Evolutionary conservation across 2,888 invertebrate genomes (phyloP), one percentile per base, ranked within the genome.

Genomic region (Serrognathus titanus): DNA sequence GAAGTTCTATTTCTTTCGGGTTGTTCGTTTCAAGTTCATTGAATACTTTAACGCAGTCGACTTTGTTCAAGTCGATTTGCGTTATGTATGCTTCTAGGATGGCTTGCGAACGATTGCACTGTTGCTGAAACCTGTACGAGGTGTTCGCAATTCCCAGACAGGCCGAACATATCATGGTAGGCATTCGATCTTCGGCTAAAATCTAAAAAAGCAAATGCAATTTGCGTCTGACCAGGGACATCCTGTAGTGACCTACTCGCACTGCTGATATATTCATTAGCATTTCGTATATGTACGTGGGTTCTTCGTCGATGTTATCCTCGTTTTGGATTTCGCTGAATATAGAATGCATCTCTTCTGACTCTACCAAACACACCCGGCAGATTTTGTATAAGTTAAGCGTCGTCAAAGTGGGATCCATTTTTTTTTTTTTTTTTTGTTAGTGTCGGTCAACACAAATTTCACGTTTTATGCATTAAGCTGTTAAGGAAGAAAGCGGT

Each of bases 331-430:
- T 54, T 58, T 65, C 63, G 41, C 65, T 66, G 51, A 64, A 69
- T 57, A 71, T 62, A 1, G 71, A 69, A 51, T 58, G 65, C 67
- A 70, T 69, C 58, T 66, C 64, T 12, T 69, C 64, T 39, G 63
- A 64, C 63, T 69, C 67, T 47, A 59, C 55, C 12, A 71, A 61
- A 61, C 71, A 71, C 11, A 63, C 58, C 43, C 70, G 61, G 47
- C 71, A 71, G 20, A 70, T 60, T 62, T 69, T 69, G 49, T 58
- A 57, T 24, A 70, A 60, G 60, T 69, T 66, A 12, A 66, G 46
- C 9, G 61, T 58, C 38, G 60, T 41, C 38, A 56, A 52, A 35
- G 52, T 20, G 20, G 53, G 48, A 1, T 40, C 40, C 40, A 40
- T 40, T 12, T n/a, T n/a, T n/a, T n/a, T n/a, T n/a, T n/a, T n/a